Evolutionary conservation across 1,140 invertebrate species (phyloP).

Genomic region (Drosophila murphyi): DNA sequence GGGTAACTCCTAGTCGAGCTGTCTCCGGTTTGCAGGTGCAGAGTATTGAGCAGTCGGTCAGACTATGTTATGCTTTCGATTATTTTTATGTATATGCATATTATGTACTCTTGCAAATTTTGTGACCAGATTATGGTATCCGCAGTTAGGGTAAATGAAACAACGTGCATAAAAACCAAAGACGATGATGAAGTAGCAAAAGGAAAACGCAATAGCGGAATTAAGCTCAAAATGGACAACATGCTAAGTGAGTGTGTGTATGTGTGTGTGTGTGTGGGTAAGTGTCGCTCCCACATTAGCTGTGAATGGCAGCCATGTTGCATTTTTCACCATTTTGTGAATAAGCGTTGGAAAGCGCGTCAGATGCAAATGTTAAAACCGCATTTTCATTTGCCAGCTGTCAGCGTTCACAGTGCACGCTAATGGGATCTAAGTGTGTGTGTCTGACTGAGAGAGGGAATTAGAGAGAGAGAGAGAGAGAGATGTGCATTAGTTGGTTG

Average conservation of each 20-base stretch:
- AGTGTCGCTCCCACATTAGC: constrained; percentile 60
- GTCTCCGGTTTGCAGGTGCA: no score
- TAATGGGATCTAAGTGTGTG: constrained; percentile 38
- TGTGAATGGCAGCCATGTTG: constrained; percentile 72
- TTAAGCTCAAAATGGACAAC: constrained; percentile 30
- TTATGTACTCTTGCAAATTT: no score
- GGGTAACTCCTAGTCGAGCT: no score
- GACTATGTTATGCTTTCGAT: no score
- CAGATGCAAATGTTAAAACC: constrained; percentile 77
- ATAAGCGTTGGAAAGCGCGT: constrained; percentile 57
- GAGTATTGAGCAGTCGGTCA: no score
- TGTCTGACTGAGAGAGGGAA: constrained; percentile 15
- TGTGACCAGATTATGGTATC: no score
- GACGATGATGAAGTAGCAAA: constrained; percentile 7
- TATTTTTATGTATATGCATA: no score
- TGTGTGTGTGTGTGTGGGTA: constrained; percentile 7
- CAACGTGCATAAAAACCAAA: neutral
- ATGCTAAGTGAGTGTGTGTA: constrained; percentile 2
- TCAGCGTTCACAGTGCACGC: constrained; percentile 47
- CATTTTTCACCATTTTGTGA: constrained; percentile 71
- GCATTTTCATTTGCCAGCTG: constrained; percentile 73
- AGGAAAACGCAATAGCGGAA: neutral
- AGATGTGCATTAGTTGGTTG: constrained; percentile 45
- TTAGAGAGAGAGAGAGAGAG: neutral
- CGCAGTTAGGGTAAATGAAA: neutral